phyloP scores from a whole-genome alignment of 2,113 vertebrate genomes.

The Phaethon lepturus region DNA sequence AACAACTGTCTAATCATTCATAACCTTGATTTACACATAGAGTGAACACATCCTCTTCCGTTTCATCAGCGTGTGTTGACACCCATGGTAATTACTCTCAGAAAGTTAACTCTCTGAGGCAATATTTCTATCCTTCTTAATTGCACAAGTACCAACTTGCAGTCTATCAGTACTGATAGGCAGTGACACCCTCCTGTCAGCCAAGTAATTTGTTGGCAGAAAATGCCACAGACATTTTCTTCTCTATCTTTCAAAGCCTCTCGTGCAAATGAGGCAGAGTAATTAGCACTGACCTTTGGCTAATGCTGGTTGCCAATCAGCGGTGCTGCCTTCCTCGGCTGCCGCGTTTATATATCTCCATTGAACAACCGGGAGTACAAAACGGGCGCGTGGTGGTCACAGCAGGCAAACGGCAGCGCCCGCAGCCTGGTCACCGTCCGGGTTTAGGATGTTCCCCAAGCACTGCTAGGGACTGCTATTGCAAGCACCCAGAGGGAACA shows the following conservation, averaged over 20 bases:
- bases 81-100: conserved; percentile 57
- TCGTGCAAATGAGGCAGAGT: conserved; percentile 63
- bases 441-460: not conserved
- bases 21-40: not conserved
- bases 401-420: not conserved
- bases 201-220: conserved; percentile 64
- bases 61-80: conserved; percentile 2
- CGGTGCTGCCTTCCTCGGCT: not conserved
- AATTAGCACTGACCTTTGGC: conserved; percentile 74
- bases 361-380: not conserved
- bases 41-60: conserved; percentile 19
- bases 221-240: conserved; percentile 68
- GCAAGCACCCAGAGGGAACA: not conserved
- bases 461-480: not conserved
- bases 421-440: not conserved
- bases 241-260: conserved; percentile 61
- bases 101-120: conserved; percentile 60
- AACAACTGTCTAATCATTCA: conserved; percentile 19
- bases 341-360: not conserved
- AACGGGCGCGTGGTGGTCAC: rapidly evolving
- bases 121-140: conserved; percentile 56
- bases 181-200: conserved; percentile 58
- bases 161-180: conserved; percentile 43
- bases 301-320: conserved; percentile 55
- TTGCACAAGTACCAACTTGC: conserved; percentile 22